These are phyloP conservation scores for Tetragonula carbonaria DNA, from an alignment of 2,888 invertebrate species.

Conservation along the genomic window DNA sequence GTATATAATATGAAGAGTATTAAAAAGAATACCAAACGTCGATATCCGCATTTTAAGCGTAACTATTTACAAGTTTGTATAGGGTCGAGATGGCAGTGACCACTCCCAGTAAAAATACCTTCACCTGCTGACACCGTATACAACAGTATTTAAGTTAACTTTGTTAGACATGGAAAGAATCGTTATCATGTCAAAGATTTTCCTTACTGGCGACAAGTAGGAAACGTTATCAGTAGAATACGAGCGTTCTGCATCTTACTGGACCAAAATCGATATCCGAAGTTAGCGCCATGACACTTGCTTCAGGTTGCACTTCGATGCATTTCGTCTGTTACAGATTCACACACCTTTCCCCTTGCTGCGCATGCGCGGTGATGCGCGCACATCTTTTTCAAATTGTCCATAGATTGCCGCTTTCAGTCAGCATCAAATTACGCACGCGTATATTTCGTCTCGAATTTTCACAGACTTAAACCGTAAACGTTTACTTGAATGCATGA, in stretches of 20 bases:
- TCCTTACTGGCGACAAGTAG: slow-evolving; percentile 13
- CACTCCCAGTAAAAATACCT: slow-evolving; percentile 50
- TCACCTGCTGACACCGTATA: slow-evolving; percentile 42
- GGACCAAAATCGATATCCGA: slow-evolving; percentile 76
- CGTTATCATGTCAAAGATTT: slow-evolving; percentile 10
- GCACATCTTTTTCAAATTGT: slow-evolving; percentile 26
- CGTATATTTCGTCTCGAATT: not conserved
- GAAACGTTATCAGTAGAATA: slow-evolving; percentile 48
- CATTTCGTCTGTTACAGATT: not conserved
- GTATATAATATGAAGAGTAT: slow-evolving; percentile 50
- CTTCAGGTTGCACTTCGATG: slow-evolving; percentile 16
- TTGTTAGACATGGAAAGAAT: slow-evolving; percentile 14
- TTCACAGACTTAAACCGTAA: not conserved
- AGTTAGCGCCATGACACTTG: slow-evolving; percentile 72
- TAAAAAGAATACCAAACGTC: slow-evolving; percentile 51
- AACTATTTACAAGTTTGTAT: slow-evolving; percentile 61
- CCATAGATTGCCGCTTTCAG: not conserved
- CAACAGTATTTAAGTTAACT: slow-evolving; percentile 30
- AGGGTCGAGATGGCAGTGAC: slow-evolving; percentile 36
- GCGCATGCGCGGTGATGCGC: slow-evolving; percentile 29
- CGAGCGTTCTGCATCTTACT: slow-evolving; percentile 73
- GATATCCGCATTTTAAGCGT: slow-evolving; percentile 57
- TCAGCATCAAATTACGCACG: not conserved
- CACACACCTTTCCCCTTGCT: not conserved
- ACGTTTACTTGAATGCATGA: too few relatives aligned